Evolutionary conservation across 2,888 invertebrate species (phyloP).

Genomic region (Embidobia sp.): DNA sequence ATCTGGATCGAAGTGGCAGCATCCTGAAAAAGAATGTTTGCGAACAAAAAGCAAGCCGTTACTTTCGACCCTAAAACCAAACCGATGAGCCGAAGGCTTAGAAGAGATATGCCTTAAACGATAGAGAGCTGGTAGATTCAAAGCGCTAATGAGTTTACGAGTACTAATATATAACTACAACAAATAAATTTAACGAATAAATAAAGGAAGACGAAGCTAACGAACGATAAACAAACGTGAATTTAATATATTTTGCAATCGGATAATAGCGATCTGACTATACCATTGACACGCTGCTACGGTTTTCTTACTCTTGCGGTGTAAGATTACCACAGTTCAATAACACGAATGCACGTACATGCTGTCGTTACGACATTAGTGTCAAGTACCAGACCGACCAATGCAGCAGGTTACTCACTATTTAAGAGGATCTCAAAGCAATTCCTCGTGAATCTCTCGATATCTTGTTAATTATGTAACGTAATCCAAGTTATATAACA

Average conservation of each 20-base stretch:
- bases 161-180: constrained; percentile 42
- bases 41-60: constrained; percentile 39
- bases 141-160: constrained; percentile 55
- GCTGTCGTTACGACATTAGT: constrained; percentile 31
- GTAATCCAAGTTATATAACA: too few relatives aligned
- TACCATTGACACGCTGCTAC: constrained; percentile 24
- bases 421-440: constrained; percentile 18
- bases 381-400: constrained; percentile 15
- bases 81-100: constrained; percentile 64
- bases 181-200: constrained; percentile 32
- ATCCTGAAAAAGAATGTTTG: constrained; percentile 32
- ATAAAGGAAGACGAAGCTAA: neutral
- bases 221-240: constrained; percentile 12
- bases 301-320: constrained; percentile 32
- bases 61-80: constrained; percentile 44
- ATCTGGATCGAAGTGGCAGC: constrained; percentile 40
- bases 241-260: constrained; percentile 39
- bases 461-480: neutral
- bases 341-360: constrained; percentile 32
- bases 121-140: constrained; percentile 59
- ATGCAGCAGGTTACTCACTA: constrained; percentile 1
- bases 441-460: neutral
- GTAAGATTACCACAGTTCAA: constrained; percentile 44
- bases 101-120: constrained; percentile 60
- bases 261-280: constrained; percentile 35